phyloP scores from a whole-genome alignment of 2,888 invertebrate species.

The Lycia hirtaria region DNA sequence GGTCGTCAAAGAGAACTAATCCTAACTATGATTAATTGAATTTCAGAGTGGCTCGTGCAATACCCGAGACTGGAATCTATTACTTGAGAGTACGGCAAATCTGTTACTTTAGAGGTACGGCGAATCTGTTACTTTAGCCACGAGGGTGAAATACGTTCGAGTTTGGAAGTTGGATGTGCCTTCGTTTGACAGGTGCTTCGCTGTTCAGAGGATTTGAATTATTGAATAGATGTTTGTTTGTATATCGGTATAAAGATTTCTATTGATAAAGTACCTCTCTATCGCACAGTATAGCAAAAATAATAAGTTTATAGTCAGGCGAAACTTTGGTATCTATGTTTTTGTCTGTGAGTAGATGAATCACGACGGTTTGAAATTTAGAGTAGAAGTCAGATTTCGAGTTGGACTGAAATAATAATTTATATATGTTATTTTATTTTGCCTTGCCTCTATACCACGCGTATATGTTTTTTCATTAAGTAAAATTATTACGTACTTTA shows the following conservation, averaged over 20 bases:
- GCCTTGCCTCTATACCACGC: too few relatives aligned
- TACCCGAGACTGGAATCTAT: slow-evolving; percentile 66
- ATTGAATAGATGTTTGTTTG: slow-evolving; percentile 39
- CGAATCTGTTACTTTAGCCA: slow-evolving; percentile 27
- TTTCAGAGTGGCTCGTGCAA: slow-evolving; percentile 72
- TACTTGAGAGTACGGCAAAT: slow-evolving; percentile 49
- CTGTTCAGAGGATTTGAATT: slow-evolving; percentile 38
- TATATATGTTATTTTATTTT: too few relatives aligned
- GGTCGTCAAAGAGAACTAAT: slow-evolving; percentile 80
- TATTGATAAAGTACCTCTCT: neutral
- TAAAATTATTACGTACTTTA: too few relatives aligned
- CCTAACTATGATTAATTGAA: slow-evolving; percentile 82
- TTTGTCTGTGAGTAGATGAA: too few relatives aligned
- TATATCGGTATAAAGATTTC: neutral
- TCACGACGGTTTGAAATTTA: too few relatives aligned
- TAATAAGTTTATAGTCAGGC: too few relatives aligned
- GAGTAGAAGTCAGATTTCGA: too few relatives aligned
- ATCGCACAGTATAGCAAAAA: neutral
- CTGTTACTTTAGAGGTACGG: slow-evolving; percentile 18
- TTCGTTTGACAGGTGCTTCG: slow-evolving; percentile 58
- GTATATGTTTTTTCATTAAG: too few relatives aligned
- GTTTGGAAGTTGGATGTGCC: slow-evolving; percentile 48
- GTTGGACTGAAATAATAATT: too few relatives aligned
- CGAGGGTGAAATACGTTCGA: slow-evolving; percentile 56
- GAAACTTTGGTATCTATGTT: too few relatives aligned